phyloP scores from a whole-genome alignment of 2,797 vertebrate genomes.

The Pantherophis alleghaniensis region DNA sequence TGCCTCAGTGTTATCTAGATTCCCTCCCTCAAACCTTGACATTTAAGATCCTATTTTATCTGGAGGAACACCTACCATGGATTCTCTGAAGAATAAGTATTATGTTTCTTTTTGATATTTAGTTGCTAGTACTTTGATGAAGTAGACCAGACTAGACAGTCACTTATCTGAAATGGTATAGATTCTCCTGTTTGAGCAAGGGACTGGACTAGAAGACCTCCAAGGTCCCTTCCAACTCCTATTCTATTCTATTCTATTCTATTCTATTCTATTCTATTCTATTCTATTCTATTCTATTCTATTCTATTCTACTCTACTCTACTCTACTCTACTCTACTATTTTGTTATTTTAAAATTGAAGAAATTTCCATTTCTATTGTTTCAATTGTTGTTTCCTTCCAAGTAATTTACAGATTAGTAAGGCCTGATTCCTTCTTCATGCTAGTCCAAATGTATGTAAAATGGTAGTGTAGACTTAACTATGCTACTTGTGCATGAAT shows the following conservation, averaged over 20 bases:
- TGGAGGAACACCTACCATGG: neutral
- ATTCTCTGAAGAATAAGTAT: neutral
- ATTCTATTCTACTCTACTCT: no score
- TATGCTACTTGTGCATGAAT: neutral
- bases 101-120: neutral
- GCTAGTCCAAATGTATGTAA: neutral
- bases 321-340: no score
- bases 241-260: no score
- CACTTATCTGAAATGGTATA: neutral
- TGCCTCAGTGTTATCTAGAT: neutral
- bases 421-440: neutral
- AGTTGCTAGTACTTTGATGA: neutral
- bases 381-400: neutral
- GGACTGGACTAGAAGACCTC: no score
- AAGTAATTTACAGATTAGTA: neutral
- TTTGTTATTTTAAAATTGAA: neutral
- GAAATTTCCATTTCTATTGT: neutral
- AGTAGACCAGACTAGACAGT: neutral
- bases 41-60: neutral
- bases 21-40: neutral
- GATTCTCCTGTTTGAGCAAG: no score
- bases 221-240: no score
- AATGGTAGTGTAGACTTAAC: neutral
- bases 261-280: no score
- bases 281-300: no score